Conservation (phyloP, 35 echinoderm and acorn worm genomes). For the Strongylocentrotus purpuratus region DNA sequence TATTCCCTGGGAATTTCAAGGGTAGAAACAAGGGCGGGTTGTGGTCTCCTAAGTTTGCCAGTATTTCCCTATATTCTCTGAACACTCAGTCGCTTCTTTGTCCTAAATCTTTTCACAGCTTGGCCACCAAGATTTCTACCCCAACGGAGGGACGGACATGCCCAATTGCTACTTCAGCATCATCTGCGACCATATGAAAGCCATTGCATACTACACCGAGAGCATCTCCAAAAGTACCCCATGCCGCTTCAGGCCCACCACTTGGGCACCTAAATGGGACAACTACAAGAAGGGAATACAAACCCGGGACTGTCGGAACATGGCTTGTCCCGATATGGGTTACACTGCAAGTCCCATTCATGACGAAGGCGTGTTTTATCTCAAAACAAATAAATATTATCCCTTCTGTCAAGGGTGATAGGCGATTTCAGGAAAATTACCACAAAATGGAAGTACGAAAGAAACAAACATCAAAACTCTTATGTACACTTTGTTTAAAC, state of each 20-base stretch:
- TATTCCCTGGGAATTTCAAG: no score
- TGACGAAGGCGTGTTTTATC: background rate
- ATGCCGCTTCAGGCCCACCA: background rate
- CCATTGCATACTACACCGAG: conserved; percentile 20
- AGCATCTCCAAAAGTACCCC: background rate
- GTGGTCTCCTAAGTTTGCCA: no score
- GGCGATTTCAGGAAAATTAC: background rate
- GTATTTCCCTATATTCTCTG: no score
- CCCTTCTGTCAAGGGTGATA: background rate
- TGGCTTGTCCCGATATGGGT: background rate
- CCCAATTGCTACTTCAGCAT: background rate
- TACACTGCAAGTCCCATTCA: background rate
- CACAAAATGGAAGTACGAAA: background rate
- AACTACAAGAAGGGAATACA: background rate
- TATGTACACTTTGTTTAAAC: no score
- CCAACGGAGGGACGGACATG: conserved; percentile 62
- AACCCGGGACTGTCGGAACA: background rate
- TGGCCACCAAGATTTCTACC: conserved; percentile 64
- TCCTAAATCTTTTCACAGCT: background rate
- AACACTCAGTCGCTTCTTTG: no score
- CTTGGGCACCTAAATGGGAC: conserved; percentile 6
- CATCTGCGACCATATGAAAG: conserved; percentile 4
- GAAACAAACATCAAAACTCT: background rate
- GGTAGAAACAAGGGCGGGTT: no score
- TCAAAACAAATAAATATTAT: background rate